Conservation (phyloP, 2,888 invertebrate genomes). For the Linnaemya vulpina region DNA sequence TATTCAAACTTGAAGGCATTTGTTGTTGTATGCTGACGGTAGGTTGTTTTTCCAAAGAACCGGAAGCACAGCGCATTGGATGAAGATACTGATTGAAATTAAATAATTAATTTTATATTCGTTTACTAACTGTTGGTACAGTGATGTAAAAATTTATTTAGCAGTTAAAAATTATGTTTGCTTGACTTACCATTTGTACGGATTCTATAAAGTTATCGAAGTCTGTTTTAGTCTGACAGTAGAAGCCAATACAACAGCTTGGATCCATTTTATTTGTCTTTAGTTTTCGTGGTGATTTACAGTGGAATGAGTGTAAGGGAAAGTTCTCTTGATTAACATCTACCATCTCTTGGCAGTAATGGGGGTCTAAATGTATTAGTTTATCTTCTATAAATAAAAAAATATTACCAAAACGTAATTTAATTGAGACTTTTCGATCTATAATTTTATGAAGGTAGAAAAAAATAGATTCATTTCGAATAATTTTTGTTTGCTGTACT, state of each 20-base stretch:
- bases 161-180: not conserved
- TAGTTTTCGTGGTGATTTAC: conserved; percentile 93
- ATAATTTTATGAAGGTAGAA: too few species aligned
- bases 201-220: conserved; percentile 90
- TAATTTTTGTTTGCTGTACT: too few species aligned
- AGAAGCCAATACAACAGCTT: conserved; percentile 95
- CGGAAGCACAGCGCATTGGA: conserved; percentile 82
- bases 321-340: conserved; percentile 92
- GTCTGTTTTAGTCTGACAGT: conserved; percentile 89
- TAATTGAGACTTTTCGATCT: too few species aligned
- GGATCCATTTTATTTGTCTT: conserved; percentile 94
- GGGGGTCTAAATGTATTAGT: conserved; percentile 96
- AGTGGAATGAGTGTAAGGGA: conserved; percentile 91
- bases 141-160: not conserved
- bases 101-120: not conserved
- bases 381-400: conserved; percentile 88
- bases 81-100: conserved; percentile 83
- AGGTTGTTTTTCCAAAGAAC: conserved; percentile 75
- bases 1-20: conserved; percentile 65
- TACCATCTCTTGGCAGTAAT: conserved; percentile 95
- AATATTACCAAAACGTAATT: conserved; percentile 8
- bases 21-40: conserved; percentile 45
- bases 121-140: not conserved
- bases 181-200: conserved; percentile 85
- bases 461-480: too few species aligned